Evolutionary conservation across 2,888 invertebrate genomes (phyloP), one percentile per base, ranked within the genome.

Genomic region (Polylopha cassiicola): DNA sequence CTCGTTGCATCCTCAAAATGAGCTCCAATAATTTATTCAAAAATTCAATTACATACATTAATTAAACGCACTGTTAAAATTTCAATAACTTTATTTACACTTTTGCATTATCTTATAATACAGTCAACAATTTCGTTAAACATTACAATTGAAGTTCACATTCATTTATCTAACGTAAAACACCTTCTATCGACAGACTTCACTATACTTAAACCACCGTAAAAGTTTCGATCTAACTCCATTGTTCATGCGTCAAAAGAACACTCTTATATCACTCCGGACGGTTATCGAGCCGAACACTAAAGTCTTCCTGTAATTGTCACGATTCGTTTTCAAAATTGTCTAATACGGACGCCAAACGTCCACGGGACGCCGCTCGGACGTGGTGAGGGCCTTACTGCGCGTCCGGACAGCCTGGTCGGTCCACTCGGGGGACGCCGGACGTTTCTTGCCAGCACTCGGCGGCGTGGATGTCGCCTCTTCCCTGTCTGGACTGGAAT

Each of bases 311-410:
- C 53, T 55, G 55, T 59, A 55, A 51, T 53, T 31, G 31, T 44
- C 43, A 38, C 41, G 22, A 39, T 28, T 36, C 37, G 27, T 32
- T 43, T 32, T 28, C 37, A 49, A 49, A 51, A 39, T 39, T 51
- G 31, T 45, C 55, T 77, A 93, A 73, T 93, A 93, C 8, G 93
- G 93, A 61, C 93, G 88, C 93, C 93, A 93, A 41, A 93, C 92
- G 61, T 92, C 92, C n/a, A 90, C 87, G 38, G 90, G 87, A 64
- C 73, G 78, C 48, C 80, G 81, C 39, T 85, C 85, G 1, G 82
- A 65, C 3, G 81, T 73, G 20, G 78, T 73, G 11, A 84, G 61
- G 0, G 81, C 70, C 58, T 84, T 84, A 49, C 81, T 82, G 11
- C 85, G 74, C 21, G 82, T 79, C 48, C 80, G 65, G 10, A 79